Base-by-base conservation (phyloP, 2,797 vertebrate genomes). In the Thripadectes ignobilis region DNA sequence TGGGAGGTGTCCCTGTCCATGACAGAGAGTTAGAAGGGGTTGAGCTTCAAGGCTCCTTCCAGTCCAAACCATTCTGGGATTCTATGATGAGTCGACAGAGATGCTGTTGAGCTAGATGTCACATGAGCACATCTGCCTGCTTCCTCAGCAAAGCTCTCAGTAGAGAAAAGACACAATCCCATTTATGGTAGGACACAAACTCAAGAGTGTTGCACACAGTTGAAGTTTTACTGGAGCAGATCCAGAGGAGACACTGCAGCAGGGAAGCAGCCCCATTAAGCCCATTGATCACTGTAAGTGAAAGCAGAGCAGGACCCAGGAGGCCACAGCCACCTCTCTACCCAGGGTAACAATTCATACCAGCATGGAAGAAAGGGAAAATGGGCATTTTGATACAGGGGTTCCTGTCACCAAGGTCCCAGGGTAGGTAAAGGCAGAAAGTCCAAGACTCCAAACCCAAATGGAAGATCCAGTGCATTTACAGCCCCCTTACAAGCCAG, bases 141-240 rank as follows among this genome's bases (percentile, higher is more conserved):
- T 7, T 12, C 41, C 41, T 55, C n/a, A 22, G n/a, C 62, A 45
- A 19, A 45, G 15, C 65, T 81, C 36, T 36, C 1, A 0, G 65
- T 22, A 43, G 58, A 54, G 39, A 32, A 55, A 76, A 29, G n/a
- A 32, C n/a, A 30, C 1, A 1, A 4, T 63, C 43, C 49, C 4
- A 1, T 12, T 41, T 29, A n/a, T 4, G n/a, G 26, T 22, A 18
- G 65, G 26, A 12, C 17, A 36, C 43, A 66, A 38, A 36, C 54
- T 77, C 7, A 3, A 8, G 48, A 68, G 23, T 0, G 1, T 11
- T 24, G 49, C 38, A 62, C 3, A 1, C 1, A 43, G 49, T 23
- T 68, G 15, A 36, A 29, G 14, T 73, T 58, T 45, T 39, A 19
- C 48, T 49, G 63, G 41, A 45, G 46, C 5, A 51, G 52, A 32